A percentile compares a stretch with the other conserved stretches of the same genome.
Conservation (phyloP, 2,113 vertebrate genomes). For the Todiramphus saurophagus region DNA sequence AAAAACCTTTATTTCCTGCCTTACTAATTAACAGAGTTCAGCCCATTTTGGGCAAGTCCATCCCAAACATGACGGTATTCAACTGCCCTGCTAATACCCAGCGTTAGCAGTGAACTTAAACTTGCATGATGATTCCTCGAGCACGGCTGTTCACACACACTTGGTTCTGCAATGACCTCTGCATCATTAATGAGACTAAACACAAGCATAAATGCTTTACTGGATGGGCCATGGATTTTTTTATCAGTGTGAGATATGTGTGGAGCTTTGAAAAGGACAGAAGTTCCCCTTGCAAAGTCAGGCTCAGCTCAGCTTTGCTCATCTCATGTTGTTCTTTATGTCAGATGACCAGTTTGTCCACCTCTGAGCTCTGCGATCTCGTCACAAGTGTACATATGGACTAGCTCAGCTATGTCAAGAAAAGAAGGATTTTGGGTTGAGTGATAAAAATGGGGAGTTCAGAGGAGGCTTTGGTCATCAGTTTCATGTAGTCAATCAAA, state of each 20-base stretch:
- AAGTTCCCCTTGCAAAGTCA: neutral
- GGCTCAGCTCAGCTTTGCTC: neutral
- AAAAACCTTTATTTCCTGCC: neutral
- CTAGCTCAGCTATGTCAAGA: neutral
- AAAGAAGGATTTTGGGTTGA: neutral
- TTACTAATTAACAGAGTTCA: neutral
- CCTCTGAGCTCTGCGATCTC: neutral
- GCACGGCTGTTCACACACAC: neutral
- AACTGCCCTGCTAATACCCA: neutral
- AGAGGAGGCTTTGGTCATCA: neutral
- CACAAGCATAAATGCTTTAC: neutral
- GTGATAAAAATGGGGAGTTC: neutral
- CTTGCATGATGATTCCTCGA: neutral
- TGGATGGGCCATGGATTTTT: rapidly evolving
- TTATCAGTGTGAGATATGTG: neutral
- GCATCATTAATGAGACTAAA: neutral
- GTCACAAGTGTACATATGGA: rapidly evolving
- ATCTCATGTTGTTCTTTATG: neutral
- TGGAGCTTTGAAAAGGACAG: neutral
- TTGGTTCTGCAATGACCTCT: neutral
- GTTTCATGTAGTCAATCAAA: neutral
- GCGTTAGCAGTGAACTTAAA: neutral
- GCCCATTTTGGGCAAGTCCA: neutral
- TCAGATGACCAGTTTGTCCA: neutral
- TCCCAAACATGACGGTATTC: neutral